Evolutionary conservation across 2,113 vertebrate species (phyloP).

Genomic region (Chitala chitala): DNA sequence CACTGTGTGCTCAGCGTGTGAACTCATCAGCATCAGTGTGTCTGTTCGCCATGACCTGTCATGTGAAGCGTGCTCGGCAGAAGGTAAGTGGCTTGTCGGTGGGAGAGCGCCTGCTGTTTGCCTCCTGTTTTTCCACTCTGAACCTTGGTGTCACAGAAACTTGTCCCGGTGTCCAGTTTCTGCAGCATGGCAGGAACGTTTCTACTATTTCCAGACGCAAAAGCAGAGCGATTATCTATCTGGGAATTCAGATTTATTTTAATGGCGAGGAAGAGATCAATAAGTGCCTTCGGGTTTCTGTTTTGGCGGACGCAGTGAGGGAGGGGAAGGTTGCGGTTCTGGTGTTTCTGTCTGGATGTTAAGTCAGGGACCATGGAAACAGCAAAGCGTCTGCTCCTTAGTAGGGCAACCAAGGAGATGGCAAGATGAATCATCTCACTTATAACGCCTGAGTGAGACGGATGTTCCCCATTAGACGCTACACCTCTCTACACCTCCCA

Average conservation of each 20-base stretch:
- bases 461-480: neutral
- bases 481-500: neutral
- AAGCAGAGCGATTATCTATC: neutral
- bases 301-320: neutral
- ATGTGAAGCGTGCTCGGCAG: too few species aligned
- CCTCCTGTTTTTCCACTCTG: too few species aligned
- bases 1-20: too few species aligned
- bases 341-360: neutral
- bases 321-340: neutral
- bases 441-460: conserved; percentile 2
- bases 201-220: neutral
- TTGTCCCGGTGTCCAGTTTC: too few species aligned
- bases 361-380: neutral
- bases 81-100: too few species aligned
- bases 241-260: conserved; percentile 4
- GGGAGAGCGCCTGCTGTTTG: too few species aligned
- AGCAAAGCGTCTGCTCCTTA: neutral
- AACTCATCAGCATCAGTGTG: too few species aligned
- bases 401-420: neutral
- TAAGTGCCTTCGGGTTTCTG: conserved; percentile 8
- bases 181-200: neutral
- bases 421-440: neutral
- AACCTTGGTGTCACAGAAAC: too few species aligned
- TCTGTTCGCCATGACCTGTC: too few species aligned
- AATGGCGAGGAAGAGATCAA: neutral